These are phyloP conservation scores for Conus betulinus DNA, from an alignment of 1,140 invertebrate genomes.

Conservation along the genomic window DNA sequence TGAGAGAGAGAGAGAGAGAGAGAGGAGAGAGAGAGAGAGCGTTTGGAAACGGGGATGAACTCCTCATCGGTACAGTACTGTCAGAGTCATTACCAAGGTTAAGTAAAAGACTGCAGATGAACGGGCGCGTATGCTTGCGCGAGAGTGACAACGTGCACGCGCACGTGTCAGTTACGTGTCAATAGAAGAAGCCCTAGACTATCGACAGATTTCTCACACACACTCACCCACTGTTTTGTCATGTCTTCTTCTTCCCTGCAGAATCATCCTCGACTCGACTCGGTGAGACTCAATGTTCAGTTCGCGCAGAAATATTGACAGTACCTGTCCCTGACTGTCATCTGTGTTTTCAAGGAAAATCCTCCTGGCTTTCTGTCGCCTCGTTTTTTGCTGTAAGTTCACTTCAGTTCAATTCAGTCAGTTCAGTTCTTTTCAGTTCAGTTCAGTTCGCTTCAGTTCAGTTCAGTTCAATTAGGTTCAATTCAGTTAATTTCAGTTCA, in stretches of 20 bases:
- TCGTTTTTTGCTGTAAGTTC: background rate
- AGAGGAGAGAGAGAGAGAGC: background rate
- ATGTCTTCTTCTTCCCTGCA: too few relatives aligned
- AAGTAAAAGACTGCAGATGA: too few relatives aligned
- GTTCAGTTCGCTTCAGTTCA: background rate
- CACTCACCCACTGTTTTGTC: too few relatives aligned
- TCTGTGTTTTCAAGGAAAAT: background rate
- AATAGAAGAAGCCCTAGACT: too few relatives aligned
- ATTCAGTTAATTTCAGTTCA: background rate
- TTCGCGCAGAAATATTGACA: background rate
- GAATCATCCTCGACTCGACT: background rate
- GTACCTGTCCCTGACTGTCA: background rate
- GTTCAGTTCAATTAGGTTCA: background rate
- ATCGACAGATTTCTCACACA: too few relatives aligned
- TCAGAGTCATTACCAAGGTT: too few relatives aligned
- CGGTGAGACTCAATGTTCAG: background rate
- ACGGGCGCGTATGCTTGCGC: too few relatives aligned
- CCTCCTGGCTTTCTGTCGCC: background rate
- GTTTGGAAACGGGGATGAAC: too few relatives aligned
- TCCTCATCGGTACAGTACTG: too few relatives aligned
- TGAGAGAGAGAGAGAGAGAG: conserved; percentile 2
- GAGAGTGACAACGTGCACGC: too few relatives aligned
- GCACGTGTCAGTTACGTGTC: too few relatives aligned
- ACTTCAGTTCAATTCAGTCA: background rate
- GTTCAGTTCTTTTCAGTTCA: background rate